Evolutionary conservation across 2,888 invertebrate species (phyloP).

Genomic region (Diabrotica balteata): DNA sequence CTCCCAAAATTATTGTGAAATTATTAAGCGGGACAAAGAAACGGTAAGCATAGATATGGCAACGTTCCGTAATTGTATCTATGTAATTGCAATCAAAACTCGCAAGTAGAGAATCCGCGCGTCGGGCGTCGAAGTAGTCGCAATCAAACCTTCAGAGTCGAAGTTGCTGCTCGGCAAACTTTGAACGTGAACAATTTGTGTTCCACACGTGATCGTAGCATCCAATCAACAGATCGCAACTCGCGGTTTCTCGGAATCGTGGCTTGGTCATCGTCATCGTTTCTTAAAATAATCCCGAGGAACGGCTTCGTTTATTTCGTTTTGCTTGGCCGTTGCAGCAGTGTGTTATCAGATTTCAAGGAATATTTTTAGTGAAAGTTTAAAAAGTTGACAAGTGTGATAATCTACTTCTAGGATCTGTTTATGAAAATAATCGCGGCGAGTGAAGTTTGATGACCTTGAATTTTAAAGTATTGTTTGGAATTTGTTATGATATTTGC

Average conservation of each 20-base stretch:
- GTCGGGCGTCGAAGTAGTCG: constrained; percentile 2
- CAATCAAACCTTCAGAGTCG: neutral
- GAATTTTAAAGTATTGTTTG: constrained; percentile 32
- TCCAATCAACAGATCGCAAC: constrained; percentile 40
- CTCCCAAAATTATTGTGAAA: neutral
- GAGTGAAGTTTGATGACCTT: constrained; percentile 26
- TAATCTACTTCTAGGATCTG: constrained; percentile 11
- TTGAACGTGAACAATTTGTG: constrained; percentile 28
- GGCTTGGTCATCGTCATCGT: constrained; percentile 56
- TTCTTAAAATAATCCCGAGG: constrained; percentile 54
- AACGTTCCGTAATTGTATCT: constrained; percentile 6
- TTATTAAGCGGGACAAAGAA: neutral
- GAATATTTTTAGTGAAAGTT: constrained; percentile 35
- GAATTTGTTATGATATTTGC: constrained; percentile 36
- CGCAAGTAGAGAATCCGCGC: neutral
- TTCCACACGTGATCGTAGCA: constrained; percentile 35
- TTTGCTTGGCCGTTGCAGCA: constrained; percentile 3
- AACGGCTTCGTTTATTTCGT: constrained; percentile 38
- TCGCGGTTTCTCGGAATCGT: constrained; percentile 52
- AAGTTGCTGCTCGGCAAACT: neutral
- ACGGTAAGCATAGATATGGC: constrained; percentile 2
- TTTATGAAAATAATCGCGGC: constrained; percentile 12
- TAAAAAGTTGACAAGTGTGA: constrained; percentile 19
- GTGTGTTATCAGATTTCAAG: constrained; percentile 19
- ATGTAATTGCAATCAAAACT: constrained; percentile 6